phyloP scores from a whole-genome alignment of 2,888 invertebrate genomes.

The Drosophila planitibia region DNA sequence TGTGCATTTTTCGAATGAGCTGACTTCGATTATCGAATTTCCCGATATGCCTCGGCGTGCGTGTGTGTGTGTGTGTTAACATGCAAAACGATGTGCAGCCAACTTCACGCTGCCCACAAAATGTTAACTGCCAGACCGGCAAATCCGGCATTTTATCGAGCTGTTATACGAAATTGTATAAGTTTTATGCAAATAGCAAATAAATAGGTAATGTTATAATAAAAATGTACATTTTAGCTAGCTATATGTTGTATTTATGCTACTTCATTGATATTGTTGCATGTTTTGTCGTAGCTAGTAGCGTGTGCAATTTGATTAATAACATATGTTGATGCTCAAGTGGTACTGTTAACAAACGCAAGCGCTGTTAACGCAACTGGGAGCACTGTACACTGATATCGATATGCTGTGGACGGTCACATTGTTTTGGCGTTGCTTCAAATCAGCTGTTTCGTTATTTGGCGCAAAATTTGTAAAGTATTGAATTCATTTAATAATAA shows the following conservation, averaged over 20 bases:
- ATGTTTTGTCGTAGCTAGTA: neutral
- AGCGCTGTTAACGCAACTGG: constrained; percentile 13
- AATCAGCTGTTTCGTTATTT: constrained; percentile 20
- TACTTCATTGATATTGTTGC: neutral
- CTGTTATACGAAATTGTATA: neutral
- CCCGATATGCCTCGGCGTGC: constrained; percentile 4
- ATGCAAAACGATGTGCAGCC: constrained; percentile 18
- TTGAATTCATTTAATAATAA: neutral
- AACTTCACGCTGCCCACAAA: constrained; percentile 8
- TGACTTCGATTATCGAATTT: constrained; percentile 30
- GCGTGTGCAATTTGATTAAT: neutral
- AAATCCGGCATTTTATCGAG: neutral
- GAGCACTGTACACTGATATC: constrained; percentile 11
- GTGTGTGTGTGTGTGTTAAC: neutral
- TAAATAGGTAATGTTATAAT: neutral
- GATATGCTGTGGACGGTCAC: constrained; percentile 35
- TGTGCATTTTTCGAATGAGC: constrained; percentile 54
- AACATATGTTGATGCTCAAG: constrained; percentile 3
- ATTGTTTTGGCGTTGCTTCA: neutral
- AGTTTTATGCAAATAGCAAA: neutral
- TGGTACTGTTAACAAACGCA: neutral
- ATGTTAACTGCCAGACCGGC: constrained; percentile 15
- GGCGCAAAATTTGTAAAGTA: constrained; percentile 25
- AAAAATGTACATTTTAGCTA: neutral
- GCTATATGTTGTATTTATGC: neutral